Evolutionary conservation across 1,140 invertebrate genomes (phyloP).

Genomic region (Drosophila ananassae): DNA sequence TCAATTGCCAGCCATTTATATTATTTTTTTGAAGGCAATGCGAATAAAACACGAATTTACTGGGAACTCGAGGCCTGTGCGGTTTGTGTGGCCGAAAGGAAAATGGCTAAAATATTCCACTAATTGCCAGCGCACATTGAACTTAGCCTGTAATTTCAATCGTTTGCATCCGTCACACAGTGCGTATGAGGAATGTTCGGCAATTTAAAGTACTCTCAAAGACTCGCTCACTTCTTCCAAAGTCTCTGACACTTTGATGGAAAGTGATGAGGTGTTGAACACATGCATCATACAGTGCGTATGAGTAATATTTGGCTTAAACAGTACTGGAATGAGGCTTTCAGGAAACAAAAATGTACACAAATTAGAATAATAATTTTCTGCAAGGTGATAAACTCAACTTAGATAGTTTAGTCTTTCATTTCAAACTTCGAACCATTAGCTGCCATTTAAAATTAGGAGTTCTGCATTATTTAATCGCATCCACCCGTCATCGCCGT

Average conservation of each 20-base stretch:
- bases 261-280: conserved; percentile 15
- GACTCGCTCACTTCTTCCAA: conserved; percentile 2
- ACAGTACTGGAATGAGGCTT: too few relatives aligned
- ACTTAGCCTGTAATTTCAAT: conserved; percentile 29
- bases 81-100: conserved; percentile 27
- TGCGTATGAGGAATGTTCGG: conserved; percentile 43
- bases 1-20: conserved; percentile 73
- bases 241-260: conserved; percentile 3
- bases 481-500: conserved; percentile 33
- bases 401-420: too few relatives aligned
- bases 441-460: conserved; percentile 4
- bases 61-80: conserved; percentile 13
- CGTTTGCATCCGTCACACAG: conserved; percentile 19
- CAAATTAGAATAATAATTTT: too few relatives aligned
- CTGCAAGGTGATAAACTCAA: too few relatives aligned
- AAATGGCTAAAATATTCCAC: conserved; percentile 24
- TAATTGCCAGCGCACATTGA: conserved; percentile 60
- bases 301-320: not conserved
- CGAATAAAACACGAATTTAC: conserved; percentile 45
- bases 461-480: conserved; percentile 41
- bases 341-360: too few relatives aligned
- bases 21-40: conserved; percentile 68
- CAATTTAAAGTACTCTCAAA: conserved; percentile 2
- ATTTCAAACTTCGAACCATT: not conserved
- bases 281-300: not conserved